A percentile compares a stretch with the other conserved stretches of the same genome.
These are phyloP conservation scores for Genyomyrus donnyi DNA, from an alignment of 2,113 vertebrate genomes.

Conservation along the genomic window DNA sequence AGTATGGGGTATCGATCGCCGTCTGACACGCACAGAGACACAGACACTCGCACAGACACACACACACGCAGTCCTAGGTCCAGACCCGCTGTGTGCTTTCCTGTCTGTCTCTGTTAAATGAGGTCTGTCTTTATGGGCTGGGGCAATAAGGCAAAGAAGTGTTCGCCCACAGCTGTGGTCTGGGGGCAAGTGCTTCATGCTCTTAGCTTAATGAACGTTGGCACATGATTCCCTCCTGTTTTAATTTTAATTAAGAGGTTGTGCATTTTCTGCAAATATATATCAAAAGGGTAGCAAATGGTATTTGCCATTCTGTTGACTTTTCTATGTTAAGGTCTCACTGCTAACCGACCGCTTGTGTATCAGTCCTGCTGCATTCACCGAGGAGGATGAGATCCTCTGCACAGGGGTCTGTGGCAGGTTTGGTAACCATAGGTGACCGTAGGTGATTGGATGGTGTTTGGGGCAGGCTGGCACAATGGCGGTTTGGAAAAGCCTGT, in stretches of 20 bases:
- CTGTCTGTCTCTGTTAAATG: conserved; percentile 42
- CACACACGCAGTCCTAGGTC: conserved; percentile 3
- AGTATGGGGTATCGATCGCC: conserved; percentile 35
- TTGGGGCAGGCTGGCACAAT: neutral
- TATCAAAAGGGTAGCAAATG: neutral
- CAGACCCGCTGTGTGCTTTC: neutral
- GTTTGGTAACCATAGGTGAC: neutral
- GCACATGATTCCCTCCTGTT: neutral
- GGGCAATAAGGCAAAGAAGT: conserved; percentile 42
- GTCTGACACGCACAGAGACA: conserved; percentile 24
- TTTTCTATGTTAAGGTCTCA: neutral
- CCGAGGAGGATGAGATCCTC: neutral
- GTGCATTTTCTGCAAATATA: neutral
- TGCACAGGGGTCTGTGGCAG: neutral
- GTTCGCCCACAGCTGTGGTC: neutral
- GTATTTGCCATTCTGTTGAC: neutral
- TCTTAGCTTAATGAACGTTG: neutral
- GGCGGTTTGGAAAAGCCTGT: neutral
- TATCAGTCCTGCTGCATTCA: neutral
- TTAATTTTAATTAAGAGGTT: neutral
- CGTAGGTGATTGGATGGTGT: neutral
- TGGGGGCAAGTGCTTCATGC: neutral
- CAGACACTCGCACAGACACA: conserved; percentile 1
- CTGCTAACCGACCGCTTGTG: neutral
- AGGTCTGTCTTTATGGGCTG: conserved; percentile 42